Conservation (phyloP, 2,113 vertebrate species). For the Cephalophus harveyi region DNA sequence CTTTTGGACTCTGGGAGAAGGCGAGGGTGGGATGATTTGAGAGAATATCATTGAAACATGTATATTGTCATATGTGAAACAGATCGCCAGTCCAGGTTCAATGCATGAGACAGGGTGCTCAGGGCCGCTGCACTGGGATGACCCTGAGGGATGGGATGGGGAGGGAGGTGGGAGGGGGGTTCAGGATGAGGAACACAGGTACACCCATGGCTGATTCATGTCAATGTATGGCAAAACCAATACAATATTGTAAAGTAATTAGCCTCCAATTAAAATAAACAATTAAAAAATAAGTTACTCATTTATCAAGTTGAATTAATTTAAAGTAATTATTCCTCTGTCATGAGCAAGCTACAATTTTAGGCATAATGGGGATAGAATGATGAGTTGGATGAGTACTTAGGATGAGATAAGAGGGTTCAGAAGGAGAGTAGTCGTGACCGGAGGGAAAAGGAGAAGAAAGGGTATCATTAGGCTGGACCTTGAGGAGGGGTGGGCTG, state of each 20-base stretch:
- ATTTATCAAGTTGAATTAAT: not conserved
- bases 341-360: not conserved
- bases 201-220: not conserved
- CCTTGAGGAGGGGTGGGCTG: not conserved
- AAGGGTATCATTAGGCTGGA: not conserved
- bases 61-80: no score
- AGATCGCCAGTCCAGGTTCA: no score
- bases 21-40: no score
- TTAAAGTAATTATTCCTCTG: not conserved
- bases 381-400: not conserved
- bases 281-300: not conserved
- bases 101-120: no score
- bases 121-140: no score
- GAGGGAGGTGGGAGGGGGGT: no score
- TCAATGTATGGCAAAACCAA: not conserved
- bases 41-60: no score
- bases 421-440: not conserved
- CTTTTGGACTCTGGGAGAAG: no score
- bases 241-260: not conserved
- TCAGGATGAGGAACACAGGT: not conserved
- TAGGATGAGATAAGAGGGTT: not conserved
- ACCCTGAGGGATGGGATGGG: no score
- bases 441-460: not conserved
- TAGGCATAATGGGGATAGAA: not conserved
- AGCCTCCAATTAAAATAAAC: not conserved